Conservation (phyloP, 2,797 vertebrate species). For the Microcaecilia unicolor region DNA sequence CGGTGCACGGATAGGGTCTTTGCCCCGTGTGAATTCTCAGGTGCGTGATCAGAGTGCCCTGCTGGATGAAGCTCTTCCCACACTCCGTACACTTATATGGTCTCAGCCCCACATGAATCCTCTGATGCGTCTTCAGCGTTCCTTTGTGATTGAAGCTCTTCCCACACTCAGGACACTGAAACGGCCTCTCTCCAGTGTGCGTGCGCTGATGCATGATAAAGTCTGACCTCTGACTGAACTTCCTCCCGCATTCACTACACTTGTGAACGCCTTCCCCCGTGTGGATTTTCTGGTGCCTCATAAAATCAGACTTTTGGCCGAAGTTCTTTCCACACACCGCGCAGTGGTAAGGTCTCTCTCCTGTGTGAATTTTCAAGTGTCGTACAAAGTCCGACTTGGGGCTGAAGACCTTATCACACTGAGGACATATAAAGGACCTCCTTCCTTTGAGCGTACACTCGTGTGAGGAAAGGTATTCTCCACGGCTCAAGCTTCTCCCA, state of each 20-base stretch:
- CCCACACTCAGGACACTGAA: constrained; percentile 37
- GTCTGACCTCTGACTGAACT: constrained; percentile 49
- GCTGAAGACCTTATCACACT: constrained; percentile 57
- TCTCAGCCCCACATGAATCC: too few relatives aligned
- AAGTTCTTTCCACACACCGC: constrained; percentile 33
- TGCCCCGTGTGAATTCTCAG: too few relatives aligned
- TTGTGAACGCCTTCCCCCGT: constrained; percentile 41
- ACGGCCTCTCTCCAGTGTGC: constrained; percentile 41
- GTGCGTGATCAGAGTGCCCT: too few relatives aligned
- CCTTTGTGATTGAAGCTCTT: constrained; percentile 47
- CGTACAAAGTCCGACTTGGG: constrained; percentile 52
- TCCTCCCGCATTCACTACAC: constrained; percentile 35
- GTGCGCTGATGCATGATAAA: constrained; percentile 44
- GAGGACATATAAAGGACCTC: constrained; percentile 39
- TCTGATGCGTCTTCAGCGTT: constrained; percentile 39
- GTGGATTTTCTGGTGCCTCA: constrained; percentile 36
- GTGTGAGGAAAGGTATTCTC: constrained; percentile 34
- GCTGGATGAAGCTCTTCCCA: too few relatives aligned
- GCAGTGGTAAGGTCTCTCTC: constrained; percentile 34
- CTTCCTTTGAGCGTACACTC: constrained; percentile 43
- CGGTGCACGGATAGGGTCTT: too few relatives aligned
- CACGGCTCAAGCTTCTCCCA: constrained; percentile 30
- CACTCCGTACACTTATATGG: too few relatives aligned
- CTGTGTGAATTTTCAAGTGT: constrained; percentile 46
- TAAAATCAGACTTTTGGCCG: constrained; percentile 24